phyloP scores from a whole-genome alignment of 2,888 invertebrate species.

The Unio delphinus region DNA sequence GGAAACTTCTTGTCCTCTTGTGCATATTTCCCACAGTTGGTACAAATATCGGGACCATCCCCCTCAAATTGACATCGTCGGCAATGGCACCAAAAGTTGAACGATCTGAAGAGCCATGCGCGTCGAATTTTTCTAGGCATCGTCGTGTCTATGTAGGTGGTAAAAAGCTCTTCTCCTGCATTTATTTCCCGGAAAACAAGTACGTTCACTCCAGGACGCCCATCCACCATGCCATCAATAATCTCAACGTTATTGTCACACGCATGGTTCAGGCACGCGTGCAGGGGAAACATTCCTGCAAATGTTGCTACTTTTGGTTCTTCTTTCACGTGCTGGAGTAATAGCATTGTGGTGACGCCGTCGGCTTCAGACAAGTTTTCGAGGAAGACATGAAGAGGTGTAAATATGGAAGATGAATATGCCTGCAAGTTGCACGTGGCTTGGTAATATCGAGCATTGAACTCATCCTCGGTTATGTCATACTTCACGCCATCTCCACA shows the following conservation, averaged over 20 bases:
- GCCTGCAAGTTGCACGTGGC: slow-evolving; percentile 64
- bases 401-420: slow-evolving; percentile 45
- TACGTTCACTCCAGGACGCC: slow-evolving; percentile 53
- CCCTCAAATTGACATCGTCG: slow-evolving; percentile 60
- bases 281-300: slow-evolving; percentile 62
- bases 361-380: slow-evolving; percentile 32
- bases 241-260: slow-evolving; percentile 64
- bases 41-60: slow-evolving; percentile 51
- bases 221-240: slow-evolving; percentile 48
- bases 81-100: slow-evolving; percentile 66
- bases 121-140: slow-evolving; percentile 57
- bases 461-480: slow-evolving; percentile 55
- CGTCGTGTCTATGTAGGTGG: slow-evolving; percentile 61
- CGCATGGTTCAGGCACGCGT: slow-evolving; percentile 64
- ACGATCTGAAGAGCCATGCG: slow-evolving; percentile 64
- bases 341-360: slow-evolving; percentile 36
- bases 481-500: slow-evolving; percentile 50
- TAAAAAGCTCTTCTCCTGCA: slow-evolving; percentile 56
- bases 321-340: slow-evolving; percentile 42
- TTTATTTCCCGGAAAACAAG: slow-evolving; percentile 54
- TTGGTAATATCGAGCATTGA: slow-evolving; percentile 61
- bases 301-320: slow-evolving; percentile 49
- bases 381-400: slow-evolving; percentile 52
- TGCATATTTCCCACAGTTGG: slow-evolving; percentile 49
- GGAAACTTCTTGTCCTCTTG: slow-evolving; percentile 49